Percentiles rank a stretch among this genome's conserved stretches.
phyloP scores from a whole-genome alignment of 2,797 vertebrate genomes.

The Momotus momota region DNA sequence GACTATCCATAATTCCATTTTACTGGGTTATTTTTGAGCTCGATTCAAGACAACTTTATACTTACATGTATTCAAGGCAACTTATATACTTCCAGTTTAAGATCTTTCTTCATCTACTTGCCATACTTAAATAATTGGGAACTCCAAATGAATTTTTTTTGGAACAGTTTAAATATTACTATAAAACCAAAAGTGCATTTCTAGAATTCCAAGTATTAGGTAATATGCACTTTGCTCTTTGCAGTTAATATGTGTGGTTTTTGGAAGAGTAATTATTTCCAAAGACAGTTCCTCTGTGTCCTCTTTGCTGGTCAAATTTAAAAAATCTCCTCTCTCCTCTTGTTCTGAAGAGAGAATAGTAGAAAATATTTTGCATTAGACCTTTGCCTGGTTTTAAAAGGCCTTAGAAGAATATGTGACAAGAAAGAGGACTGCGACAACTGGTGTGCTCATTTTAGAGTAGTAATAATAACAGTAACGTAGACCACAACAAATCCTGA shows the following conservation, averaged over 20 bases:
- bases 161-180: neutral
- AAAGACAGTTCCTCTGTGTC: neutral
- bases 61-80: too few relatives aligned
- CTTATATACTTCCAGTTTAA: neutral
- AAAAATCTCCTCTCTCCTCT: neutral
- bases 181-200: neutral
- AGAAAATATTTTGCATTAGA: neutral
- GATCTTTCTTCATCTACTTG: neutral
- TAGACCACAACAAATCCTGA: neutral
- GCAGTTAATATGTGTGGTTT: neutral
- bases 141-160: neutral
- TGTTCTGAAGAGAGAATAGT: neutral
- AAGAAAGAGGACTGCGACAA: neutral
- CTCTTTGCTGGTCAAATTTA: neutral
- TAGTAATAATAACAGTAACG: neutral
- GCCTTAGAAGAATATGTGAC: neutral
- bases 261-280: conserved; percentile 15
- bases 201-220: neutral
- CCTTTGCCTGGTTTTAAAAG: neutral
- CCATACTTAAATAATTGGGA: neutral
- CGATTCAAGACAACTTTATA: neutral
- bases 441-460: neutral
- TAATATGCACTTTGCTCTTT: neutral
- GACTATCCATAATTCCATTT: neutral
- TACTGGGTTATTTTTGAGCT: neutral